These are phyloP conservation scores for Pogonocichla stellata DNA, from an alignment of 2,113 vertebrate genomes.

Conservation along the genomic window DNA sequence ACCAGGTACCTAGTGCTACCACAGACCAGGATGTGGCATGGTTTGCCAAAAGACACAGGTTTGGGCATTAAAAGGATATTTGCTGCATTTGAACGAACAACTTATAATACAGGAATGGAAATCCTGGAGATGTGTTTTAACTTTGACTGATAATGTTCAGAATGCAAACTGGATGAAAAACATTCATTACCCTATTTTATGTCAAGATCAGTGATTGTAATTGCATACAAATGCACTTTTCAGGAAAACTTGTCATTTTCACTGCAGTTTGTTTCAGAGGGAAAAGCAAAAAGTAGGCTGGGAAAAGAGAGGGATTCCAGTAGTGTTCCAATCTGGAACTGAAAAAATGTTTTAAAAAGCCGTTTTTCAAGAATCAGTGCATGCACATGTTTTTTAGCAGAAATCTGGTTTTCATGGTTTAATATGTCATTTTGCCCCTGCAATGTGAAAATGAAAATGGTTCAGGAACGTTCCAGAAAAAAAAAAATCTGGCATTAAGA, in stretches of 20 bases:
- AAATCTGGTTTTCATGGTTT: background rate
- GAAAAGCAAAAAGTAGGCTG: background rate
- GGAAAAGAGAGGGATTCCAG: background rate
- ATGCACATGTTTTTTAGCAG: background rate
- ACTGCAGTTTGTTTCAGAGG: background rate
- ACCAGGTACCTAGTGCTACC: background rate
- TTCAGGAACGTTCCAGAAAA: background rate
- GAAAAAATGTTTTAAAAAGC: background rate
- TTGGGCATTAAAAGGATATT: background rate
- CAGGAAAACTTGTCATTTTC: background rate
- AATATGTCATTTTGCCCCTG: background rate
- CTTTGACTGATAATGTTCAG: background rate
- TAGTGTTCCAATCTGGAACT: background rate
- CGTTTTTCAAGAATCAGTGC: background rate
- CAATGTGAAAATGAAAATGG: background rate
- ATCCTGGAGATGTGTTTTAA: background rate
- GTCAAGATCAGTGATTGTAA: background rate
- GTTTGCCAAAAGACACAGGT: background rate
- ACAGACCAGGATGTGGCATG: background rate
- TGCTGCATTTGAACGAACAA: background rate
- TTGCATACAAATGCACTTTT: background rate
- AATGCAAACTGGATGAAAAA: background rate
- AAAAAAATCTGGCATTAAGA: background rate
- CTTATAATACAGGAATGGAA: background rate
- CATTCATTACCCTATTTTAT: background rate